Percentiles rank a stretch among this genome's conserved stretches.
Evolutionary conservation across 2,113 vertebrate species (phyloP).

Genomic region (Columbina picui): DNA sequence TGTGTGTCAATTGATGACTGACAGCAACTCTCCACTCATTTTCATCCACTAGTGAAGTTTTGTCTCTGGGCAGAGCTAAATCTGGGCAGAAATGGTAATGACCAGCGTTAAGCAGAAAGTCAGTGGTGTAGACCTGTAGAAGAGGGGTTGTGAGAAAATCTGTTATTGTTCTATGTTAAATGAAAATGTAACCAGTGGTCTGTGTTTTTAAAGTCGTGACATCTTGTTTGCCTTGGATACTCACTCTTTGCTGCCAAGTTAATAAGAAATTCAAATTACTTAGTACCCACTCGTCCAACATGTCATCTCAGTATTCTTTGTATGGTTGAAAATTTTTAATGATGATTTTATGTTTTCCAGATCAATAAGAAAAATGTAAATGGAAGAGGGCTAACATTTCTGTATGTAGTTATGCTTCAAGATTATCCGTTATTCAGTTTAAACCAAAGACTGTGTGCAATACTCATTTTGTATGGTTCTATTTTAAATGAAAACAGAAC

Average conservation of each 20-base stretch:
- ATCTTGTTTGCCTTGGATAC: not conserved
- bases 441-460: not conserved
- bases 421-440: rapidly evolving
- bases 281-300: not conserved
- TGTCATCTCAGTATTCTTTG: not conserved
- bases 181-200: not conserved
- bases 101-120: not conserved
- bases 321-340: not conserved
- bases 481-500: not conserved
- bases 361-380: not conserved
- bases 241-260: not conserved
- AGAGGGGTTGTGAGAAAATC: not conserved
- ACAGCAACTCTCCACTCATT: not conserved
- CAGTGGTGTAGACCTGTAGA: not conserved
- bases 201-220: not conserved
- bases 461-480: not conserved
- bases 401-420: not conserved
- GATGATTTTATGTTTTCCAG: not conserved
- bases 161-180: not conserved
- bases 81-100: not conserved
- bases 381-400: not conserved
- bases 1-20: not conserved
- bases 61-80: not conserved
- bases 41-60: not conserved
- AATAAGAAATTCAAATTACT: not conserved